Evolutionary conservation across 2,888 invertebrate genomes (phyloP).

Genomic region (Tenthredo notha): DNA sequence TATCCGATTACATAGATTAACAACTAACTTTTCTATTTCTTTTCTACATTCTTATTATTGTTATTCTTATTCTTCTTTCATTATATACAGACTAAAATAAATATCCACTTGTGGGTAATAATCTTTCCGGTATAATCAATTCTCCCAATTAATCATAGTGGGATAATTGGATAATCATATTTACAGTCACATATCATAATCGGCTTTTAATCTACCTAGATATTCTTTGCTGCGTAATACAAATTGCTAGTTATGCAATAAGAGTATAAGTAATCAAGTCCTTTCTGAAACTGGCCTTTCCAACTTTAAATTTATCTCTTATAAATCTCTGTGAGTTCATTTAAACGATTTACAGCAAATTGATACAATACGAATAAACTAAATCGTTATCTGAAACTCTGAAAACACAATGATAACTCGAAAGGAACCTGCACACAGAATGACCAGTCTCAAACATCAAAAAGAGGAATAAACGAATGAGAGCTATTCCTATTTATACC

Average conservation of each 20-base stretch:
- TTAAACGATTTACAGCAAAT: not conserved
- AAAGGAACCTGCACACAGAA: not conserved
- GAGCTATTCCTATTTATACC: conserved; percentile 64
- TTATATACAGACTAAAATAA: conserved; percentile 76
- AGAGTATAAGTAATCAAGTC: conserved; percentile 41
- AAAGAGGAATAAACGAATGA: not conserved
- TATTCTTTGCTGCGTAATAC: conserved; percentile 44
- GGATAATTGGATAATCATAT: conserved; percentile 40
- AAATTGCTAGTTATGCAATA: conserved; percentile 44
- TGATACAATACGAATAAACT: not conserved
- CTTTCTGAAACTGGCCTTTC: not conserved
- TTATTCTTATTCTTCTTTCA: conserved; percentile 54
- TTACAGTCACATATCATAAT: conserved; percentile 38
- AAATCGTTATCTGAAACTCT: not conserved
- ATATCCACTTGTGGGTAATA: conserved; percentile 64
- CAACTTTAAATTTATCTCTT: not conserved
- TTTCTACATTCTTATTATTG: conserved; percentile 27
- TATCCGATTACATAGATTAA: conserved; percentile 46
- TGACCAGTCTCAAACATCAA: conserved; percentile 5
- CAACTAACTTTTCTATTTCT: conserved; percentile 25
- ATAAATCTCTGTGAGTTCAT: not conserved
- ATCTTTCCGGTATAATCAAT: conserved; percentile 28
- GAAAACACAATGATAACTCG: not conserved
- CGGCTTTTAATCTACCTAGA: not conserved
- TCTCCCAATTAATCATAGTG: conserved; percentile 19